A percentile compares a stretch with the other conserved stretches of the same genome.
These are phyloP conservation scores for Corvus moneduloides DNA, from an alignment of 2,113 vertebrate genomes.

Conservation along the genomic window DNA sequence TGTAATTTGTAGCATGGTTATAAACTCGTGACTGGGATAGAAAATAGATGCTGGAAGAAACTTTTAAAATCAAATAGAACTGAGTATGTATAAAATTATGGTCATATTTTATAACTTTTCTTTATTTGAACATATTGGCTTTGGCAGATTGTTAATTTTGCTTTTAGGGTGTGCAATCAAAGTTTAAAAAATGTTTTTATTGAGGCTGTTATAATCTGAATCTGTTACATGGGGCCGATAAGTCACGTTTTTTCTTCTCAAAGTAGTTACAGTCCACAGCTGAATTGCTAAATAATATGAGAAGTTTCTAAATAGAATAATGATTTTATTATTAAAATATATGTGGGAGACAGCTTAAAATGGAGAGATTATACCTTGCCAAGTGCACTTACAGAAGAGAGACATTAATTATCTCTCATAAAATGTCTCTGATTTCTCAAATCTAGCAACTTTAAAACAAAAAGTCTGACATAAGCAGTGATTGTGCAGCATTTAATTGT, in stretches of 20 bases:
- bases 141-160: slow-evolving; percentile 33
- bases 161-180: slow-evolving; percentile 11
- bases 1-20: slow-evolving; percentile 26
- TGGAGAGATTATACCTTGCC: neutral
- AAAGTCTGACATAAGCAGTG: neutral
- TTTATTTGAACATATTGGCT: neutral
- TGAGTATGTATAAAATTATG: neutral
- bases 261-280: neutral
- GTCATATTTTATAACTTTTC: slow-evolving; percentile 4
- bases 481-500: neutral
- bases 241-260: neutral
- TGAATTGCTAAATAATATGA: neutral
- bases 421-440: neutral
- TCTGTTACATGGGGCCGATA: neutral
- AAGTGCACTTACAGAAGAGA: neutral
- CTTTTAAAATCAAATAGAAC: slow-evolving; percentile 16
- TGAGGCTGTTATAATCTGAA: neutral
- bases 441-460: neutral
- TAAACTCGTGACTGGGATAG: slow-evolving; percentile 12
- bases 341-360: neutral
- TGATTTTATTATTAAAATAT: neutral
- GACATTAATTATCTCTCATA: neutral
- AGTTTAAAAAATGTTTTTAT: slow-evolving; percentile 17
- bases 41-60: slow-evolving; percentile 33
- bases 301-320: neutral